Base-by-base conservation (phyloP, 1,140 invertebrate genomes). In the Anagrus nilaparvatae region DNA sequence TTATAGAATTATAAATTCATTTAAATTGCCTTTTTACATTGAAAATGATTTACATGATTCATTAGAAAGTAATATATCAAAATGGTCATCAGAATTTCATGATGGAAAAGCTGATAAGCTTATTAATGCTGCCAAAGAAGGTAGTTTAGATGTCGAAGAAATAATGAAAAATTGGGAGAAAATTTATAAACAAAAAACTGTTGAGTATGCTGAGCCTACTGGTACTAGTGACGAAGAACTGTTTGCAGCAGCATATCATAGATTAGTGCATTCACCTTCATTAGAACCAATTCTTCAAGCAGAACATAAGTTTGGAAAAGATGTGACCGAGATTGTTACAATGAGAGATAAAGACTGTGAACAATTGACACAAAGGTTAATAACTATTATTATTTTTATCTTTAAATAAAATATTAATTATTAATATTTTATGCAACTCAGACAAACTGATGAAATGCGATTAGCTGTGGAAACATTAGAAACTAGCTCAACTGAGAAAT, bases 191-290 rank as follows among this genome's bases (percentile, higher is more conserved):
- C 70, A 81, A 49, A 82, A 84, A 57, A 70, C 72, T 13, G 58
- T 71, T 5, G 76, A 78, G 48, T 78, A 76, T 62, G 74, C 76
- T 0, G 76, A 81, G 48, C 76, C 77, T 33, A 78, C 79, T 41
- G 78, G 79, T 28, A 75, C 80, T 1, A 79, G 79, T 0, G 80
- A 84, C 60, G 79, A 84, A 55, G 79, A 82, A 58, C 65, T 89
- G 13, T 84, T 85, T 69, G 79, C 83, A 14, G 77, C 79, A 8
- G 82, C 84, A 25, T 89, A 88, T 65, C 84, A 88, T 58, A 76
- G 77, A 53, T 60, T 90, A 27, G 83, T 88, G 5, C 85, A 89
- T 60, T 88, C 86, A 0, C 82, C 84, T 4, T 82, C 82, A 5
- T 56, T 88, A 14, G 79, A 84, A 52, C 79, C 79, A 1, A 79